Base-by-base conservation (phyloP, 2,888 invertebrate genomes). In the Ischnura elegans region DNA sequence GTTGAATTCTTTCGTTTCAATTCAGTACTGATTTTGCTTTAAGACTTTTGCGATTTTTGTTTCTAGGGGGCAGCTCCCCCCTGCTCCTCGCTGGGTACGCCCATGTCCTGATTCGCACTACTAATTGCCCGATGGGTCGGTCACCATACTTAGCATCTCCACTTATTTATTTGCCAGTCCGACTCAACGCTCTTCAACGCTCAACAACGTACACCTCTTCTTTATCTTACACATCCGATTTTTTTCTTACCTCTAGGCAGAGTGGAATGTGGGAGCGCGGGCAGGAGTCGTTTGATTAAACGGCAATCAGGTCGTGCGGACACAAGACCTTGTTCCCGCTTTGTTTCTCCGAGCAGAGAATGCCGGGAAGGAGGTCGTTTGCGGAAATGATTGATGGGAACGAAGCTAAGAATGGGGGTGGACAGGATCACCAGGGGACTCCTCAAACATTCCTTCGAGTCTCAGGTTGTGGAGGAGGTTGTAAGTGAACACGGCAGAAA, bases 201-300 rank as follows among this genome's bases (percentile, higher is more conserved):
- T n/a, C n/a, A n/a, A n/a, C n/a, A n/a, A n/a, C n/a, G 19, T 51
- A 13, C 51, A 5, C 51, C 51, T 13, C 51, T 19, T 6, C 51
- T 51, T 51, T 1, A 51, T 51, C 51, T 51, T 51, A 13, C 51
- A 8, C 19, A 19, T 51, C 76, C 29, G 36, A 29, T 2, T 25
- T 13, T 76, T 36, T 76, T 36, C 36, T 36, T 66, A 47, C 21
- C 3, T n/a, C 76, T 10, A 6, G 2, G 13, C 10, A 36, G 76
- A 3, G 36, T 76, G 76, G 76, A 76, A 29, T 36, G 76, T 16
- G n/a, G 76, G 76, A 76, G 76, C 76, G 76, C 61, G 90, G 87
- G 8, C 36, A 55, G 43, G 51, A 90, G 42, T 25, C 90, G 61
- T 61, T 90, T 90, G 90, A 90, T 90, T 90, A 66, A 90, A 55